A percentile compares a stretch with the other conserved stretches of the same genome.
These are phyloP conservation scores for Incurvaria masculella DNA, from an alignment of 2,888 invertebrate genomes.

Conservation along the genomic window DNA sequence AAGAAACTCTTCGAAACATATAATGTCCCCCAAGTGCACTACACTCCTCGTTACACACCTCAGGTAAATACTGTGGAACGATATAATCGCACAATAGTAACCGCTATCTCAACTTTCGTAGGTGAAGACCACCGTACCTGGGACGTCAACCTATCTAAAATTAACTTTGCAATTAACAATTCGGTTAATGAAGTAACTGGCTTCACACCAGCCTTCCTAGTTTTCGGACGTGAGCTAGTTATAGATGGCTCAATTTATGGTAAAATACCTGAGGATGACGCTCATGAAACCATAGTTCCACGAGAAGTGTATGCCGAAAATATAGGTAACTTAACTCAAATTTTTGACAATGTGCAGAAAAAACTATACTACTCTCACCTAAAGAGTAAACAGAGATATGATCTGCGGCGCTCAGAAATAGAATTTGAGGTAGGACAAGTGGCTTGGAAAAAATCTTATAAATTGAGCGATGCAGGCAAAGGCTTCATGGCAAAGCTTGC, in stretches of 20 bases:
- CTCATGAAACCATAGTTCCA: slow-evolving; percentile 13
- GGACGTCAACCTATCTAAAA: slow-evolving; percentile 14
- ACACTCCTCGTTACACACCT: slow-evolving; percentile 11
- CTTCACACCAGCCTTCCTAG: slow-evolving; percentile 15
- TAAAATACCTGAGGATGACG: neutral
- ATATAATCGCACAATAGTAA: slow-evolving; percentile 15
- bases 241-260: slow-evolving; percentile 12
- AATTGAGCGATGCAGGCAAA: neutral
- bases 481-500: slow-evolving; percentile 4
- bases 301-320: slow-evolving; percentile 14
- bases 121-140: slow-evolving; percentile 10
- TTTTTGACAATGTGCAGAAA: slow-evolving; percentile 15
- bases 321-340: slow-evolving; percentile 8
- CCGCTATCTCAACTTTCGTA: slow-evolving; percentile 1
- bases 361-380: slow-evolving; percentile 11
- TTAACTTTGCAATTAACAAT: slow-evolving; percentile 17
- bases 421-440: slow-evolving; percentile 17
- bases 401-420: slow-evolving; percentile 10
- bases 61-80: slow-evolving; percentile 15
- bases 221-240: slow-evolving; percentile 15
- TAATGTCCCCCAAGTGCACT: slow-evolving; percentile 16
- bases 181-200: slow-evolving; percentile 17
- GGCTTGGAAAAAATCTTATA: neutral
- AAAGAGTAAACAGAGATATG: slow-evolving; percentile 14
- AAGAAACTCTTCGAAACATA: slow-evolving; percentile 13